Conservation (phyloP, 1,140 invertebrate species). For the Homalodisca vitripennis region DNA sequence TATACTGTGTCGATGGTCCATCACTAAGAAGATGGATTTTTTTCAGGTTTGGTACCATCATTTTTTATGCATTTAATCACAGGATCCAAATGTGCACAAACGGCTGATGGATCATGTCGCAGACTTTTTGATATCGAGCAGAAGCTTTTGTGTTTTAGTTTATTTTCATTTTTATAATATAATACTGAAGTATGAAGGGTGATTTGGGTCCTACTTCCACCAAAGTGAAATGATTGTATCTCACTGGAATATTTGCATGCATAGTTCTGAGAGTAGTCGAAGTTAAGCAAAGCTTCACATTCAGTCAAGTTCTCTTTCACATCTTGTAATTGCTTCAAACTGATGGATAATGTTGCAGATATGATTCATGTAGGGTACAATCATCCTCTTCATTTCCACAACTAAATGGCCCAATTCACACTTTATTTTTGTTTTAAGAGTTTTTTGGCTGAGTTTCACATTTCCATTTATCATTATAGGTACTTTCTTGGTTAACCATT, state of each 20-base stretch:
- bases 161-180: conserved; percentile 27
- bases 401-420: background rate
- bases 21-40: conserved; percentile 29
- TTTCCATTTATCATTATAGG: background rate
- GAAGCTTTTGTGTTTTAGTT: conserved; percentile 41
- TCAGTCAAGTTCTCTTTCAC: no score
- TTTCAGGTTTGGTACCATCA: conserved; percentile 33
- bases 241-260: conserved; percentile 31
- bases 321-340: background rate
- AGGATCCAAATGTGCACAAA: conserved; percentile 46
- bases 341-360: conserved; percentile 12
- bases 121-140: conserved; percentile 47
- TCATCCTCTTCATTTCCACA: background rate
- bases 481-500: background rate
- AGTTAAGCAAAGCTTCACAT: no score
- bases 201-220: conserved; percentile 30
- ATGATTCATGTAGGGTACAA: background rate
- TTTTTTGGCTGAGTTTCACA: background rate
- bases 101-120: conserved; percentile 42
- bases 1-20: conserved; percentile 23
- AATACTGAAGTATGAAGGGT: conserved; percentile 30
- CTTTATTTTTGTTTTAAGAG: background rate
- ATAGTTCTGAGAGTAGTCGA: conserved; percentile 29
- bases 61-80: conserved; percentile 41
- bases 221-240: conserved; percentile 34